These are phyloP conservation scores for Megaceryle alcyon DNA, from an alignment of 2,797 vertebrate species.

Conservation along the genomic window DNA sequence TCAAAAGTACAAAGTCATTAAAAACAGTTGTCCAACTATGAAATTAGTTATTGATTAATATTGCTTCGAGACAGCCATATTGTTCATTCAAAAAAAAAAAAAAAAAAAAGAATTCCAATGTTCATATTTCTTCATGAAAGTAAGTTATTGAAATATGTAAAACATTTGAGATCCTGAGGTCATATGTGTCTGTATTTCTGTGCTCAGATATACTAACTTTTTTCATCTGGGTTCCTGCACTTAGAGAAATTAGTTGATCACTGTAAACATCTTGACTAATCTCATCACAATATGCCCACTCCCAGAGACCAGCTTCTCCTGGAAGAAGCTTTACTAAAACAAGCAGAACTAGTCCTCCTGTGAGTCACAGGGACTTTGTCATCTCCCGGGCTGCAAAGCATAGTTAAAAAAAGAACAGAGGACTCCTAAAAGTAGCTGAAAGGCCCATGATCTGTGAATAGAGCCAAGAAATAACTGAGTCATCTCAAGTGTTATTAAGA, in stretches of 20 bases:
- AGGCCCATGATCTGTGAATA: neutral
- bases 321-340: neutral
- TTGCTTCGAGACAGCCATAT: constrained; percentile 72
- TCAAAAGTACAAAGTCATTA: constrained; percentile 75
- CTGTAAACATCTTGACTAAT: neutral
- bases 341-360: neutral
- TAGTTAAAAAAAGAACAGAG: neutral
- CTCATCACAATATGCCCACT: neutral
- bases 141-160: neutral
- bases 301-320: neutral
- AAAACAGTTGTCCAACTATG: constrained; percentile 80
- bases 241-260: neutral
- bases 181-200: neutral
- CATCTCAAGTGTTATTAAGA: neutral
- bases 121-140: constrained; percentile 40
- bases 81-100: constrained; percentile 40
- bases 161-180: neutral
- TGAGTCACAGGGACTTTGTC: neutral
- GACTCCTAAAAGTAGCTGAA: constrained; percentile 13
- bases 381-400: neutral
- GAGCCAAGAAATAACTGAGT: constrained; percentile 26
- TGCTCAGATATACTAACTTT: neutral
- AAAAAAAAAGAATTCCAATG: neutral
- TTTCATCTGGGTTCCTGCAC: neutral
- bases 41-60: constrained; percentile 83